Percentiles rank a stretch among this genome's conserved stretches.
phyloP scores from a whole-genome alignment of 1,140 invertebrate species.

The Drosophila littoralis region DNA sequence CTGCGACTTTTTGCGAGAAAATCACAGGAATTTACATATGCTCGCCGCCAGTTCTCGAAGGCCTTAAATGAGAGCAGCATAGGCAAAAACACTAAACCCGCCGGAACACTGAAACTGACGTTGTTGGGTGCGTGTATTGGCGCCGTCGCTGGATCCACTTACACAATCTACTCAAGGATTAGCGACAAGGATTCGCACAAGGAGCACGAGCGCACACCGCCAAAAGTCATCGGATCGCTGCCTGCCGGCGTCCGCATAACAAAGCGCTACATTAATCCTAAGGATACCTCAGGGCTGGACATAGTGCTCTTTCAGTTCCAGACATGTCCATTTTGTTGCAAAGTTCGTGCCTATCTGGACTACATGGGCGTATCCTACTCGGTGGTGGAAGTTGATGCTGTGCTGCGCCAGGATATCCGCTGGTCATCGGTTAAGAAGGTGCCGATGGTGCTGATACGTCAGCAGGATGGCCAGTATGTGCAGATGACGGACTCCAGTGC shows the following conservation, averaged over 20 bases:
- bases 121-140: constrained; percentile 86
- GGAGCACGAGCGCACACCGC: constrained; percentile 76
- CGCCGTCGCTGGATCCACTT: constrained; percentile 78
- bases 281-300: constrained; percentile 91
- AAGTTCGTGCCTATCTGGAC: constrained; percentile 97
- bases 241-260: constrained; percentile 85
- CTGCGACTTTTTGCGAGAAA: constrained; percentile 30
- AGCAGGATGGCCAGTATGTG: constrained; percentile 89
- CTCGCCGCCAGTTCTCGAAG: constrained; percentile 50
- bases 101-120: constrained; percentile 84
- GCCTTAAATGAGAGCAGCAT: constrained; percentile 5
- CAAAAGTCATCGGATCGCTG: constrained; percentile 85
- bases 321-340: constrained; percentile 99
- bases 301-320: constrained; percentile 97
- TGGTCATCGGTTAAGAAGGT: constrained; percentile 99
- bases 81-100: constrained; percentile 33
- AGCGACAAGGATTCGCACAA: constrained; percentile 68
- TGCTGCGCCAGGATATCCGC: constrained; percentile 94
- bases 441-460: constrained; percentile 94
- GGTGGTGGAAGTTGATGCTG: constrained; percentile 94
- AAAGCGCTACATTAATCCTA: constrained; percentile 87
- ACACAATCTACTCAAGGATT: constrained; percentile 68
- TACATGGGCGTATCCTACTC: constrained; percentile 97
- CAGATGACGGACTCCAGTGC: constrained; percentile 97
- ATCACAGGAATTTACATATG: constrained; percentile 19